phyloP scores from a whole-genome alignment of 2,888 invertebrate species.

The Drosophila hawaiiensis region DNA sequence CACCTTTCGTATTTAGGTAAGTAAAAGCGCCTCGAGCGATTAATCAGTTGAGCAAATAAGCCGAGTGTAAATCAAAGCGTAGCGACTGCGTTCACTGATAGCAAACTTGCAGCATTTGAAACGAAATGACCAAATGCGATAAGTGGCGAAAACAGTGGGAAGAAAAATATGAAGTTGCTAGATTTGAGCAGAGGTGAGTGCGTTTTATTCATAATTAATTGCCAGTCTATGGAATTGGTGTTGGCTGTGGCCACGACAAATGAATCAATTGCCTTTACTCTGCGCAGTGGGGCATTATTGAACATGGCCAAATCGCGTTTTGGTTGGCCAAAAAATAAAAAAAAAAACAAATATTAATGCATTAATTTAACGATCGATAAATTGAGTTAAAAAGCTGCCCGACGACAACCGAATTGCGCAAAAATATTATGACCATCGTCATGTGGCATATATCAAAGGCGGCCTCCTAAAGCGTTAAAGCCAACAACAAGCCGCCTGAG shows the following conservation, averaged over 20 bases:
- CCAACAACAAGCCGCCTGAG: slow-evolving; percentile 62
- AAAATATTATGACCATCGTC: slow-evolving; percentile 82
- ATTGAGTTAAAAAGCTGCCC: slow-evolving; percentile 68
- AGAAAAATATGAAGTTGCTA: slow-evolving; percentile 38
- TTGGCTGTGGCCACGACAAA: slow-evolving; percentile 41
- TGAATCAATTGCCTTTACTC: slow-evolving; percentile 42
- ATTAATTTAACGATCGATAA: slow-evolving; percentile 76
- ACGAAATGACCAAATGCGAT: slow-evolving; percentile 25
- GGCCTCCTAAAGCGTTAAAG: slow-evolving; percentile 56
- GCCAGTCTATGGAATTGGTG: slow-evolving; percentile 45
- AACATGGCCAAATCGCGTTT: slow-evolving; percentile 53
- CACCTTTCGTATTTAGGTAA: neutral
- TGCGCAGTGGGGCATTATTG: slow-evolving; percentile 44
- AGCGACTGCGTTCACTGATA: slow-evolving; percentile 38
- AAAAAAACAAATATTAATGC: slow-evolving; percentile 57
- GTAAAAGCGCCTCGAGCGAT: slow-evolving; percentile 36
- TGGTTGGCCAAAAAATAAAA: slow-evolving; percentile 15
- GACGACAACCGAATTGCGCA: slow-evolving; percentile 83
- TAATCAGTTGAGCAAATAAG: slow-evolving; percentile 67
- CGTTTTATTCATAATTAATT: slow-evolving; percentile 67
- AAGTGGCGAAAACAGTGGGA: slow-evolving; percentile 56
- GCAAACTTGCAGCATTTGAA: slow-evolving; percentile 32
- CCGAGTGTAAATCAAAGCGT: slow-evolving; percentile 38
- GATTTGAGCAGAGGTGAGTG: slow-evolving; percentile 15
- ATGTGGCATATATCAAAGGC: slow-evolving; percentile 78